Evolutionary conservation across 2,888 invertebrate genomes (phyloP).

Genomic region (Drosophila helvetica): DNA sequence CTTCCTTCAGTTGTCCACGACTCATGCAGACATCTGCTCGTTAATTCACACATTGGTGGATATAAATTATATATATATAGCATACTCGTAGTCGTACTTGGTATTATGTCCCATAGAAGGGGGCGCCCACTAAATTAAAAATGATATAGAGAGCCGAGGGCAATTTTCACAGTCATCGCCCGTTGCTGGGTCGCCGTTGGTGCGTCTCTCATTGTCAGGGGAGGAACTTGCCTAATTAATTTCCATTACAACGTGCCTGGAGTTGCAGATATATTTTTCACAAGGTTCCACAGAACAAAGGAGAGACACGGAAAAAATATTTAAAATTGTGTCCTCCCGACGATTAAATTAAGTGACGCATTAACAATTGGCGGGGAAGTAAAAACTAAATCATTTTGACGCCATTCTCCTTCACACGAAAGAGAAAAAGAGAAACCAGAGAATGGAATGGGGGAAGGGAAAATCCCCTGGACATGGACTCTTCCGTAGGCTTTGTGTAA

Average conservation of each 20-base stretch:
- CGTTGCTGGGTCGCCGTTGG: too few species aligned
- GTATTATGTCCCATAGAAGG: conserved; percentile 52
- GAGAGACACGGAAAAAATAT: conserved; percentile 9
- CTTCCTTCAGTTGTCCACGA: conserved; percentile 18
- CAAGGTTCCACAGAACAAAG: conserved; percentile 13
- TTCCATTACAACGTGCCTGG: conserved; percentile 78
- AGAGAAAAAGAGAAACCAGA: conserved; percentile 37
- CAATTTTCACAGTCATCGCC: conserved; percentile 46
- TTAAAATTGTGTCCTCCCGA: conserved; percentile 5
- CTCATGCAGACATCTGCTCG: conserved; percentile 37
- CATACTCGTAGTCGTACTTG: not conserved
- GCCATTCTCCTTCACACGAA: conserved; percentile 70
- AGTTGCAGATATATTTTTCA: conserved; percentile 66
- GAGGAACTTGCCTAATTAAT: conserved; percentile 78
- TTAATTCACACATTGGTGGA: conserved; percentile 66
- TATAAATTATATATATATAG: conserved; percentile 62
- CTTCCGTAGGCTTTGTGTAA: conserved; percentile 53
- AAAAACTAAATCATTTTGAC: conserved; percentile 80
- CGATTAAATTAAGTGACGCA: conserved; percentile 72
- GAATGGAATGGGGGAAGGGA: conserved; percentile 18
- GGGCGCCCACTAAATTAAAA: conserved; percentile 81
- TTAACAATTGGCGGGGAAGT: conserved; percentile 62
- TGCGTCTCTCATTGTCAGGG: conserved; percentile 24
- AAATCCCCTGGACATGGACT: conserved; percentile 27
- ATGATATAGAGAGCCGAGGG: conserved; percentile 64